Base-by-base conservation (phyloP, 2,113 vertebrate species). In the Montifringilla adamsi region DNA sequence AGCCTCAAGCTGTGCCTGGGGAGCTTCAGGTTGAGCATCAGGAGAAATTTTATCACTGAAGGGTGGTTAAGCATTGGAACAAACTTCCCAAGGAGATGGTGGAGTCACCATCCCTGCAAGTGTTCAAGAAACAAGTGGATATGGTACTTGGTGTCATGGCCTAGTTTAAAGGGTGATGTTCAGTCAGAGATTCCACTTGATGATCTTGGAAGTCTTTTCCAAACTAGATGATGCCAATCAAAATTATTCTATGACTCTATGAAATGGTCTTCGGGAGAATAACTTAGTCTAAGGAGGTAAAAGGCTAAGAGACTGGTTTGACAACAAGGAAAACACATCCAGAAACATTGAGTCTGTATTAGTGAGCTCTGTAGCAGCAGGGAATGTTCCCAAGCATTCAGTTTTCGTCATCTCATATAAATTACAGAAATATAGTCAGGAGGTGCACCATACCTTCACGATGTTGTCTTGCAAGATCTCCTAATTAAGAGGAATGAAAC, bases 311-410 rank as follows among this genome's bases (percentile, higher is more conserved):
- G 33, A 56, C 20, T 43, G 46, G 24, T 70, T 7, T 80, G 55
- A 81, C 37, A 85, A 62, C 19, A 93, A 33, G 18, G 20, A 89
- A 77, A 86, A 14, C 11, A 84, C 91, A 91, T 43, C 23, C 33
- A 39, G 23, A 76, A 53, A 31, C 8, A 44, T 0, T 0, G 20
- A 21, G 21, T 13, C 35, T 55, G 7, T 31, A 69, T 60, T 9
- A 77, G 22, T 53, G n/a, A 81, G 69, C 10, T 53, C 19, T 20
- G 16, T 23, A 66, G 20, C 15, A 39, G 16, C 41, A 70, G 35
- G 16, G 22, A 49, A 78, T 50, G 20, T 33, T 91, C 35, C 23
- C 30, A 64, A 53, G 22, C 35, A 43, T 82, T 62, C 79, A 13
- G 50, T 17, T 81, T 63, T n/a, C 13, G 75, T 21, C 35, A 68